A percentile compares a stretch with the other conserved stretches of the same genome.
Conservation (phyloP, 2,888 invertebrate genomes). For the Brachypterus glaber region DNA sequence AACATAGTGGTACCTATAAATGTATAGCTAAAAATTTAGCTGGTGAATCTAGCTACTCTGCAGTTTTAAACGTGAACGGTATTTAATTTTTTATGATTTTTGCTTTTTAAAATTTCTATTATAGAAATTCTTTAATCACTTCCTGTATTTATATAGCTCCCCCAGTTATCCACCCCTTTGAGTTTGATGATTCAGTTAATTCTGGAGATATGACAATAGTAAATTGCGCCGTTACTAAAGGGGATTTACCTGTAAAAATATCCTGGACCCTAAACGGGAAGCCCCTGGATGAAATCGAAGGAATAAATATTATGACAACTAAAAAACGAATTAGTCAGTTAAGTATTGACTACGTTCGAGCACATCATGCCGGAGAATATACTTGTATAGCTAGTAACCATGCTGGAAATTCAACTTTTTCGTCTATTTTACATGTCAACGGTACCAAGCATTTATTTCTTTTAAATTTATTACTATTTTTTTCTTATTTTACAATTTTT, state of each 20-base stretch:
- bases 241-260: slow-evolving; percentile 50
- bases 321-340: slow-evolving; percentile 44
- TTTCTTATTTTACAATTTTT: background rate
- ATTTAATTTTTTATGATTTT: too few species aligned
- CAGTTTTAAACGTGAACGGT: slow-evolving; percentile 67
- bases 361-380: slow-evolving; percentile 44
- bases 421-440: slow-evolving; percentile 45
- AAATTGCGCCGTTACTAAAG: slow-evolving; percentile 53
- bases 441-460: slow-evolving; percentile 35
- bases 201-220: slow-evolving; percentile 55
- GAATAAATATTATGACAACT: slow-evolving; percentile 36
- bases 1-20: slow-evolving; percentile 63
- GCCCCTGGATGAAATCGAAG: slow-evolving; percentile 31
- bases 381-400: slow-evolving; percentile 45
- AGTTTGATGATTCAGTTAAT: slow-evolving; percentile 45
- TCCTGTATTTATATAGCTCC: background rate
- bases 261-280: slow-evolving; percentile 35
- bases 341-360: slow-evolving; percentile 44
- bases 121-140: too few species aligned
- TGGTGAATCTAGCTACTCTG: slow-evolving; percentile 57
- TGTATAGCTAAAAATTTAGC: slow-evolving; percentile 60
- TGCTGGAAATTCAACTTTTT: slow-evolving; percentile 43
- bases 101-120: too few species aligned
- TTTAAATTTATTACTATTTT: background rate
- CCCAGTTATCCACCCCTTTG: slow-evolving; percentile 36